phyloP scores from a whole-genome alignment of 2,797 vertebrate species.

The Rhinichthys osculus region DNA sequence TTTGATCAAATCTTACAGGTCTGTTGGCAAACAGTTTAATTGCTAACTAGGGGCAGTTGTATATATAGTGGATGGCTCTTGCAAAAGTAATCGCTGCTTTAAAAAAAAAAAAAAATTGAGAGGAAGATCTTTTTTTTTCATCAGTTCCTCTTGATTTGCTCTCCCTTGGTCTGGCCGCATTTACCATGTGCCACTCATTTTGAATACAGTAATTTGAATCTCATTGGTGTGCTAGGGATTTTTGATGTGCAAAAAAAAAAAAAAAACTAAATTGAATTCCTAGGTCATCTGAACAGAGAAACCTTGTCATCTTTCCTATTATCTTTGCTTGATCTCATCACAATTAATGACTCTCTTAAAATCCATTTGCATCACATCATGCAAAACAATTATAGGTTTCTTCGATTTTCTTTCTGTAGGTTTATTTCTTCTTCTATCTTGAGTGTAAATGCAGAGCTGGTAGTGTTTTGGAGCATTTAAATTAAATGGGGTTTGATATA shows the following conservation, averaged over 20 bases:
- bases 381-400: slow-evolving; percentile 24
- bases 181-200: slow-evolving; percentile 64
- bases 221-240: slow-evolving; percentile 64
- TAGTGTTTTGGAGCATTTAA: background rate
- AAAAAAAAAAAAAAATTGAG: background rate
- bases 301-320: slow-evolving; percentile 13
- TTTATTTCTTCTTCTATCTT: background rate
- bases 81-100: background rate
- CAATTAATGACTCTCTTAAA: slow-evolving; percentile 54
- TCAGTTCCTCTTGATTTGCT: slow-evolving; percentile 60
- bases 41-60: slow-evolving; percentile 11
- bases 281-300: slow-evolving; percentile 72
- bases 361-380: slow-evolving; percentile 11
- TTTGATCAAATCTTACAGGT: slow-evolving; percentile 50
- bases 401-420: background rate
- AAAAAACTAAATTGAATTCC: slow-evolving; percentile 73
- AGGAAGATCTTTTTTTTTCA: slow-evolving; percentile 19
- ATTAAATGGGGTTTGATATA: slow-evolving; percentile 1
- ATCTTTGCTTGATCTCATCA: slow-evolving; percentile 41
- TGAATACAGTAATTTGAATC: slow-evolving; percentile 65
- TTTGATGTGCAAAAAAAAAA: slow-evolving; percentile 56
- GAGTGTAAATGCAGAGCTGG: background rate
- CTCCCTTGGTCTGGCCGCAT: slow-evolving; percentile 65
- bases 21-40: slow-evolving; percentile 54
- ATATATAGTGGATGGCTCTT: background rate